phyloP scores from a whole-genome alignment of 2,113 vertebrate genomes.

The Tauraco erythrolophus region DNA sequence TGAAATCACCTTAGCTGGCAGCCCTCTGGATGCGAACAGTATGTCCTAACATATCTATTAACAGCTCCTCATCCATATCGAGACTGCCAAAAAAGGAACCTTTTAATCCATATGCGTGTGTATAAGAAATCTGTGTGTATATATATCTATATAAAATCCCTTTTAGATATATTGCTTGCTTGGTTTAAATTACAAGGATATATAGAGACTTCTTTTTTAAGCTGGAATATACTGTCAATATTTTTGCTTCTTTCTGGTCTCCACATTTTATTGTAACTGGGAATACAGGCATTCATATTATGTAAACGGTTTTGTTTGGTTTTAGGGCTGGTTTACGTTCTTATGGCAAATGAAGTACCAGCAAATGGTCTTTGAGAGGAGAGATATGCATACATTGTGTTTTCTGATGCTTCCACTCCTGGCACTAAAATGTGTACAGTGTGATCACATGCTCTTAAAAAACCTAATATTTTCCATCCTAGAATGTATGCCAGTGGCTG shows the following conservation, averaged over 20 bases:
- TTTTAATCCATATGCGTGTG: not conserved
- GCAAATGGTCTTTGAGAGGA: not conserved
- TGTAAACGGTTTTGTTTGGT: not conserved
- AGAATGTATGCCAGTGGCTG: not conserved
- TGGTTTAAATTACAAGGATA: not conserved
- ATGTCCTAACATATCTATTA: not conserved
- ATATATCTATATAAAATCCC: too few species aligned
- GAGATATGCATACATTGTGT: too few species aligned
- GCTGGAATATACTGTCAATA: too few species aligned
- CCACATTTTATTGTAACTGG: rapidly evolving
- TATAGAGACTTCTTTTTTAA: not conserved
- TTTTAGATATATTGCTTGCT: rapidly evolving
- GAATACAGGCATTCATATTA: not conserved
- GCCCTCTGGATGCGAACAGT: not conserved
- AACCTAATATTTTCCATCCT: not conserved
- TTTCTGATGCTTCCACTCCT: not conserved
- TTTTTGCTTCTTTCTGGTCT: not conserved
- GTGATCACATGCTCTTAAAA: not conserved
- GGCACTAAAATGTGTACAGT: not conserved
- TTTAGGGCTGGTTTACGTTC: not conserved
- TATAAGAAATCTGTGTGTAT: not conserved
- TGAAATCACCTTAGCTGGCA: slow-evolving; percentile 16
- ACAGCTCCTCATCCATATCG: not conserved
- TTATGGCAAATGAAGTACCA: not conserved
- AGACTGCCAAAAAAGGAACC: not conserved